Evolutionary conservation across 2,113 vertebrate species (phyloP), one percentile per base, ranked within the genome.

Genomic region (Puntigrus tetrazona): DNA sequence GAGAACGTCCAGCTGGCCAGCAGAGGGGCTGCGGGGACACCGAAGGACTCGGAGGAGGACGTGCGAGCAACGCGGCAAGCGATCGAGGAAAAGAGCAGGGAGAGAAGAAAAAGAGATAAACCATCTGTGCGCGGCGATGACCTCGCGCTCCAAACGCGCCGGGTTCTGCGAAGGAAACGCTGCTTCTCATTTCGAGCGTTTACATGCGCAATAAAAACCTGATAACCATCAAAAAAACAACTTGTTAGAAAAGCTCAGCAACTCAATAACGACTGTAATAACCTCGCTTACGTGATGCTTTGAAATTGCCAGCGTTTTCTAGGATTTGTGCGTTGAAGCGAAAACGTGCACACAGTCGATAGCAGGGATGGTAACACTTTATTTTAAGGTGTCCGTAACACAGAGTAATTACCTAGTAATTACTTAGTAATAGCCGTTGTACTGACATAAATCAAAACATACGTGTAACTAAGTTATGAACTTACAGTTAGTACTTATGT

Each of bases 101-200:
- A 80, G 67, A 50, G 22, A 38, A 27, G n/a, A 63, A 29, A 38
- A 3, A 50, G 20, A 83, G 31, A 83, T 10, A 65, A 50, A 92
- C 91, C 91, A 92, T 93, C 91, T 93, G 92, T 90, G 88, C 89
- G 52, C 52, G 45, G 11, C 22, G n/a, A 47, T 63, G 27, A 7
- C 79, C 69, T 72, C 38, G 38, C n/a, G 11, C 69, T 72, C 22
- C 69, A 72, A 72, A 43, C 38, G 16, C n/a, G 36, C 69, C 22
- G 36, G 22, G 67, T n/a, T 41, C 67, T 13, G 20, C 36, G 22
- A n/a, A 72, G 69, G 22, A 43, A 43, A 25, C 0, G 11, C 69
- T 72, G 69, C 69, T 72, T 72, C 69, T 43, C 38, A 43, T 72
- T 72, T 3, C 43, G n/a, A 72, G 38, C n/a, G 3, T 72, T 72